Percentiles rank a stretch among this genome's conserved stretches.
phyloP scores from a whole-genome alignment of 2,113 vertebrate genomes.

The Ivindomyrus marchei region DNA sequence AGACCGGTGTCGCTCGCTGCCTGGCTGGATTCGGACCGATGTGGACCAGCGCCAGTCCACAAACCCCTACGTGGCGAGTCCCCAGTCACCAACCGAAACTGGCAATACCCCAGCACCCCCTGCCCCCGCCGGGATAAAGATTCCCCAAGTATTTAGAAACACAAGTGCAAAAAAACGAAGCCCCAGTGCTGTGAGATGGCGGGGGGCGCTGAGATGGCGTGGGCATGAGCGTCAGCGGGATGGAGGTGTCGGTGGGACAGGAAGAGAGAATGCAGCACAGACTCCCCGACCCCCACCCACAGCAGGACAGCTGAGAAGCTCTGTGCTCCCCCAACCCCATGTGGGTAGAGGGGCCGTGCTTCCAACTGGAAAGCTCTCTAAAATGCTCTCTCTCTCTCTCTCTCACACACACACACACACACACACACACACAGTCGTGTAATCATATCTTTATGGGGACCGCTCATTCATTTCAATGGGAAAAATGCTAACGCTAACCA shows the following conservation, averaged over 20 bases:
- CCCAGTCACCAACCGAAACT: not conserved
- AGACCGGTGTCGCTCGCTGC: not conserved
- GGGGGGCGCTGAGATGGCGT: not conserved
- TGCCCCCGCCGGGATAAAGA: not conserved
- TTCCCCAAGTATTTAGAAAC: not conserved
- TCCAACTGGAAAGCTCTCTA: not conserved
- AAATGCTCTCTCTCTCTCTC: not conserved
- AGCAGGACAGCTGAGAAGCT: slow-evolving; percentile 45
- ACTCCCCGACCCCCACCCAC: slow-evolving; percentile 43
- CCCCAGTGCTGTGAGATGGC: not conserved
- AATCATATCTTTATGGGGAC: too few species aligned
- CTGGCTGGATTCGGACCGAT: not conserved
- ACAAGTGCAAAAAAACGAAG: not conserved
- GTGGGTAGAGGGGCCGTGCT: slow-evolving; percentile 38
- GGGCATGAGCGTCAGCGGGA: slow-evolving; percentile 53
- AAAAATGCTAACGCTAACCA: too few species aligned
- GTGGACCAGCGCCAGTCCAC: not conserved
- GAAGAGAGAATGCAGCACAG: slow-evolving; percentile 30
- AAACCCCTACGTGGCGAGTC: not conserved
- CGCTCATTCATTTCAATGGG: too few species aligned
- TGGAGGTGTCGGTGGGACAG: slow-evolving; percentile 51
- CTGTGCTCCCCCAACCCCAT: slow-evolving; percentile 46
- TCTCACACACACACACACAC: not conserved
- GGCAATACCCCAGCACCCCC: not conserved
- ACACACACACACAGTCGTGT: not conserved